Base-by-base conservation (phyloP, 1,140 invertebrate species). In the Solenopsis fugax region DNA sequence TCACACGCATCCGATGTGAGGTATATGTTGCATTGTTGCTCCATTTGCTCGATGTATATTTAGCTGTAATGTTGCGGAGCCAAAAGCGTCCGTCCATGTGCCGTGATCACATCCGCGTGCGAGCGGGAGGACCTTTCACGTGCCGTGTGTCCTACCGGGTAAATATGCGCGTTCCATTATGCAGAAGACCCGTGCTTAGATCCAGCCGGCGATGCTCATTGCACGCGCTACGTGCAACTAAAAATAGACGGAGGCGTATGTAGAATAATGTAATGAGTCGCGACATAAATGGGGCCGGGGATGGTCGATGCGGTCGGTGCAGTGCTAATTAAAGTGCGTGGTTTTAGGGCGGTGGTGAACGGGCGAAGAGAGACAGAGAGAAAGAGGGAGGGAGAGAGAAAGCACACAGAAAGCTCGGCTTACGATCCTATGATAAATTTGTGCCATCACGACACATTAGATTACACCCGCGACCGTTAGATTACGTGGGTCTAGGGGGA, bases 321-420 rank as follows among this genome's bases (percentile, higher is more conserved):
- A 65, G 37, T 50, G 80, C 80, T 82, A 82, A 82, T 82, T 82
- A 73, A 82, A 73, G 52, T 82, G 67, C 67, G 41, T 82, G 67
- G 80, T 73, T 82, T 81, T 82, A 60, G 54, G 52, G 67, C 37
- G 58, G 4, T 12, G 72, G 29, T 37, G 52, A 75, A 75, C 6
- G 52, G n/a, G n/a, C 4, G 16, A 2, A 16, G 21, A 76, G 34
- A 56, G 4, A n/a, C n/a, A 16, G 18, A 56, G 50, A 50, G 18
- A 37, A 4, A 37, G 29, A 54, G 50, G 9, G 48, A 16, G 29
- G 18, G 12, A 52, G 60, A 50, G 76, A 67, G 45, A 45, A 16
- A 41, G 34, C n/a, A 60, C 12, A 29, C 24, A 56, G 21, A 45
- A 6, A 56, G 16, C 37, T 41, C 18, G 60, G 24, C 60, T 80